Base-by-base conservation (phyloP, 2,113 vertebrate species). In the Neomonachus schauinslandi region DNA sequence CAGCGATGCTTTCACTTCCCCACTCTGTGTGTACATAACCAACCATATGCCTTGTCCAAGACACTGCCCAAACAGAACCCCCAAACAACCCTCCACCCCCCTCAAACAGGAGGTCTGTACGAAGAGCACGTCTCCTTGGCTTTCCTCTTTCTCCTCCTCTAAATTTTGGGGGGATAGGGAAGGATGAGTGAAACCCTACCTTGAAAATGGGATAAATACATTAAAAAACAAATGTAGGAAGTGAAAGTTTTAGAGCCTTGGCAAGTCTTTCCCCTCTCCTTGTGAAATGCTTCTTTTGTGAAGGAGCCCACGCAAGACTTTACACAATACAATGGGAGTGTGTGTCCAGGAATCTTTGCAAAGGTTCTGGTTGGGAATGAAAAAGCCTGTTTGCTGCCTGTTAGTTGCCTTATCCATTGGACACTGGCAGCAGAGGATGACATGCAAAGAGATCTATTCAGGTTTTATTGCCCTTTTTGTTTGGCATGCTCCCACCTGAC, bases 191-290 rank as follows among this genome's bases (percentile, higher is more conserved):
- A 81, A 96, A 59, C 5, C 9, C 28, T 67, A 81, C 42, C n/a
- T 90, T 53, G 36, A 90, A 83, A 76, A 49, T 95, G 59, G 91
- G 90, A 89, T 61, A 90, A 65, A 63, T 51, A 63, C 3, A 85
- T 91, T 94, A 82, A 69, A 92, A 94, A 90, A 85, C 95, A 95
- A 97, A 95, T 89, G 86, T 6, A 93, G 71, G 12, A 96, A 97
- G 33, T 89, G 21, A 90, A 77, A 87, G 9, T 21, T 95, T 94
- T 91, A 91, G 33, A 91, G 22, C 7, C 4, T 85, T 85, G 61
- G 67, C 39, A 65, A 89, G 46, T 86, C 10, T 89, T 89, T 80
- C 21, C 28, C 33, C 14, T 69, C 28, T 42, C 16, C 16, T 53
- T 51, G n/a, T 85, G 31, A 97, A 74, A 86, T 91, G 46, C 63